phyloP scores from a whole-genome alignment of 1,140 invertebrate species.

The Drosophila seguyi region DNA sequence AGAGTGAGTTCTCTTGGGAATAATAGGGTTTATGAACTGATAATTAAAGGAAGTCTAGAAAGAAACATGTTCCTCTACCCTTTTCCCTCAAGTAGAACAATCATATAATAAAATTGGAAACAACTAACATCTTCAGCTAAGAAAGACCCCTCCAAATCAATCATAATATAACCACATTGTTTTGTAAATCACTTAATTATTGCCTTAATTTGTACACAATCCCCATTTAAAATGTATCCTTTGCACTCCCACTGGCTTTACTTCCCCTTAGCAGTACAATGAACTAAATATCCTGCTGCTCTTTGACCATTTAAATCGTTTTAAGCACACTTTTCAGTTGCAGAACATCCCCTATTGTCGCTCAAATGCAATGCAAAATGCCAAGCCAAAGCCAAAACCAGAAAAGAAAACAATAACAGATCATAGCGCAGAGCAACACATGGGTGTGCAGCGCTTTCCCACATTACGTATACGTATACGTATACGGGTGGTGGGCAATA shows the following conservation, averaged over 20 bases:
- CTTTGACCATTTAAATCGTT: background rate
- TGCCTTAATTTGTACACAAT: background rate
- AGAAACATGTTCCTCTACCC: background rate
- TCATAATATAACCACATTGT: background rate
- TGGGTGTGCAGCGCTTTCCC: slow-evolving; percentile 14
- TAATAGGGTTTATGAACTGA: background rate
- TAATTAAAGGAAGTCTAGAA: background rate
- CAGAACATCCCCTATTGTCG: slow-evolving; percentile 18
- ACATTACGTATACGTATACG: slow-evolving; percentile 36
- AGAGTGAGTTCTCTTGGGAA: background rate
- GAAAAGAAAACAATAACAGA: slow-evolving; percentile 40
- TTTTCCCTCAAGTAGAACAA: background rate
- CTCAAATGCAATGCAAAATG: slow-evolving; percentile 25
- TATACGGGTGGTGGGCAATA: slow-evolving; percentile 43
- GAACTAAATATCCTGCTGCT: background rate
- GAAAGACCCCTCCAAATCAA: too few species aligned
- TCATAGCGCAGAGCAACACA: slow-evolving; percentile 40
- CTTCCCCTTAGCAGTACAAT: background rate
- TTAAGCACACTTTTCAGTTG: background rate
- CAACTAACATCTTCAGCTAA: too few species aligned
- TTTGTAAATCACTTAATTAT: background rate
- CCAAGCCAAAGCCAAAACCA: slow-evolving; percentile 14
- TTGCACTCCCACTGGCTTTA: background rate
- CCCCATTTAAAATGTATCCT: background rate
- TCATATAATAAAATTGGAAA: background rate